Percentiles rank a stretch among this genome's conserved stretches.
phyloP scores from a whole-genome alignment of 1,140 invertebrate species.

The Ctenoplectra terminalis region DNA sequence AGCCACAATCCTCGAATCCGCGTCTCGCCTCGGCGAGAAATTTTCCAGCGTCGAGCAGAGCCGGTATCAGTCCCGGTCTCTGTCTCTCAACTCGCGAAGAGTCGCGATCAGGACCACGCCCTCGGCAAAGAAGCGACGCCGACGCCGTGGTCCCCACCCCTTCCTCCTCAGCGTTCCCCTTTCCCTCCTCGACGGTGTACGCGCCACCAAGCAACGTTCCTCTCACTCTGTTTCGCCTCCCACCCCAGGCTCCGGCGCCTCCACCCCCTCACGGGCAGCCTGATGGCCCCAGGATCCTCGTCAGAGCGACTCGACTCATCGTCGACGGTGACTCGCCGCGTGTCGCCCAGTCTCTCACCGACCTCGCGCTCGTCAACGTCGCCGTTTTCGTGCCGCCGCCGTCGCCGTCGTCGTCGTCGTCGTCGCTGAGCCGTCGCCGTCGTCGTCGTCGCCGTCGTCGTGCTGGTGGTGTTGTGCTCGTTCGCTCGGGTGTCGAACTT shows the following conservation, averaged over 20 bases:
- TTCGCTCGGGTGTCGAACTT: background rate
- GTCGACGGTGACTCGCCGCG: constrained; percentile 64
- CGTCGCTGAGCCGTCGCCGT: constrained; percentile 28
- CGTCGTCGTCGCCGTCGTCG: constrained; percentile 29
- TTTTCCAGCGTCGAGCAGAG: background rate
- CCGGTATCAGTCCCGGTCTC: constrained; percentile 26
- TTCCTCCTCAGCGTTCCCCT: constrained; percentile 16
- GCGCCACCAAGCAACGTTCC: constrained; percentile 1
- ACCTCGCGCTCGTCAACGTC: constrained; percentile 65
- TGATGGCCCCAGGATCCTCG: constrained; percentile 67
- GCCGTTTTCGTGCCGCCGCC: constrained; percentile 39
- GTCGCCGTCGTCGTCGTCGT: constrained; percentile 30
- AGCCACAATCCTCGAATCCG: background rate
- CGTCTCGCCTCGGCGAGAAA: background rate
- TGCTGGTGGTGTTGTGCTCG: constrained; percentile 45
- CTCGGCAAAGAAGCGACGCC: constrained; percentile 72
- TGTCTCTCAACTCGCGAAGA: constrained; percentile 49
- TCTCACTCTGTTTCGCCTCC: constrained; percentile 24
- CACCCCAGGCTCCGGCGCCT: constrained; percentile 29
- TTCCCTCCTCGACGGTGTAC: constrained; percentile 9
- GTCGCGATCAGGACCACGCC: constrained; percentile 74
- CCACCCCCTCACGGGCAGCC: constrained; percentile 60
- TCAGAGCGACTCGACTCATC: constrained; percentile 67
- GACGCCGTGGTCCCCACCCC: constrained; percentile 36
- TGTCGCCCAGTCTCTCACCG: constrained; percentile 61